Conservation (phyloP, 2,888 invertebrate species). For the Metallyticus violacea region DNA sequence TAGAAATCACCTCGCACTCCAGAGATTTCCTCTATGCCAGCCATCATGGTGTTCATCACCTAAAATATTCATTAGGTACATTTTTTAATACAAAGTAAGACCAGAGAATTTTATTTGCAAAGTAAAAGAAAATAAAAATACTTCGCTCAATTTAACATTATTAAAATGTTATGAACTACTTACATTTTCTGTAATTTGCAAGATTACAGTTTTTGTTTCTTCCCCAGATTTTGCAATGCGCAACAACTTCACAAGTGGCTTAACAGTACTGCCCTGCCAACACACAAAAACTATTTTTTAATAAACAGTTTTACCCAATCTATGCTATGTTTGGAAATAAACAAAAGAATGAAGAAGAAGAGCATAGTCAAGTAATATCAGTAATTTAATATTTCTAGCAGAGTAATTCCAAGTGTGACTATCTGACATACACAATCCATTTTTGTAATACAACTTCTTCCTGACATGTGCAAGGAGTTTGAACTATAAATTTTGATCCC, state of each 20-base stretch:
- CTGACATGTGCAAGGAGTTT: no score
- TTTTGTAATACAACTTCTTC: no score
- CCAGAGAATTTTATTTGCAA: not conserved
- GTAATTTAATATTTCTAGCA: no score
- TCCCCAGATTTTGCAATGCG: constrained; percentile 50
- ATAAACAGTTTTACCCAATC: no score
- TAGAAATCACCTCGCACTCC: constrained; percentile 54
- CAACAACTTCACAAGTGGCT: constrained; percentile 55
- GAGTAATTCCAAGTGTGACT: no score
- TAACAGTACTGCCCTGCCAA: constrained; percentile 57
- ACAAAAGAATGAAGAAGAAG: no score
- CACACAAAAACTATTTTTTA: constrained; percentile 30
- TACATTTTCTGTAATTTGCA: constrained; percentile 54
- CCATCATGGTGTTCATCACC: constrained; percentile 57
- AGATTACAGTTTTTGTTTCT: constrained; percentile 50
- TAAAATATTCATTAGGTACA: no score
- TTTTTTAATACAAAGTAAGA: not conserved
- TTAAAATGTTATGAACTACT: constrained; percentile 31
- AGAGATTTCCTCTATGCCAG: constrained; percentile 56
- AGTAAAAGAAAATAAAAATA: not conserved
- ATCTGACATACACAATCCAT: no score
- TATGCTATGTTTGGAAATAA: no score
- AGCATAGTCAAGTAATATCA: no score
- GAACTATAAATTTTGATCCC: no score
- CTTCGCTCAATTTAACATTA: not conserved